A percentile compares a stretch with the other conserved stretches of the same genome.
Evolutionary conservation across 2,113 vertebrate genomes (phyloP).

Genomic region (Agapornis roseicollis): DNA sequence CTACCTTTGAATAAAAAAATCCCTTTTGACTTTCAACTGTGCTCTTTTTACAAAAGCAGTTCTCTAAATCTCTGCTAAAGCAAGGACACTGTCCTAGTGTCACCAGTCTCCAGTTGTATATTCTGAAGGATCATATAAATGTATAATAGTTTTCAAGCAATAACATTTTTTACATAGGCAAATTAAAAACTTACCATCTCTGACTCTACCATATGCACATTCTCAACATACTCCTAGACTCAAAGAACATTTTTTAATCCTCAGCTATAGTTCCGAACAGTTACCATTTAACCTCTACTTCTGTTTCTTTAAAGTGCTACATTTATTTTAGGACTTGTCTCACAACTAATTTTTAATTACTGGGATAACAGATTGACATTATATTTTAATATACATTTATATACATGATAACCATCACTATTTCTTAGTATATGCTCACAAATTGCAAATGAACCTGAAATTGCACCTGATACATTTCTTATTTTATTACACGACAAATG

Average conservation of each 20-base stretch:
- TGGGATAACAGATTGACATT: not conserved
- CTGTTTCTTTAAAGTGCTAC: not conserved
- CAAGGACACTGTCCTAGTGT: not conserved
- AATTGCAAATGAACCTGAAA: constrained; percentile 9
- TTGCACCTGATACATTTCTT: not conserved
- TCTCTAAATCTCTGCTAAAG: not conserved
- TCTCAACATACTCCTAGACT: not conserved
- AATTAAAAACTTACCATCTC: not conserved
- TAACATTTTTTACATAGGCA: not conserved
- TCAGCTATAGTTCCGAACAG: not conserved
- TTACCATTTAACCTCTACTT: not conserved
- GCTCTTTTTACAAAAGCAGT: not conserved
- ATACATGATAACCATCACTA: not conserved
- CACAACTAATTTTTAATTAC: constrained; percentile 16
- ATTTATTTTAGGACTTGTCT: constrained; percentile 18
- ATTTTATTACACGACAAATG: not conserved
- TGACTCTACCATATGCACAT: not conserved
- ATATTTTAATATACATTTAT: not conserved
- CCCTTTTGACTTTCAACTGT: not conserved
- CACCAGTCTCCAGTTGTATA: not conserved
- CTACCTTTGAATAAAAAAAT: not conserved
- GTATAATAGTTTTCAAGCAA: not conserved
- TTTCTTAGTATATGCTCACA: not conserved
- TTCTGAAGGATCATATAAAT: not conserved
- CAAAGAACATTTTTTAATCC: not conserved